Evolutionary conservation across 2,113 vertebrate species (phyloP), one percentile per base, ranked within the genome.

Genomic region (Eulemur macaco): DNA sequence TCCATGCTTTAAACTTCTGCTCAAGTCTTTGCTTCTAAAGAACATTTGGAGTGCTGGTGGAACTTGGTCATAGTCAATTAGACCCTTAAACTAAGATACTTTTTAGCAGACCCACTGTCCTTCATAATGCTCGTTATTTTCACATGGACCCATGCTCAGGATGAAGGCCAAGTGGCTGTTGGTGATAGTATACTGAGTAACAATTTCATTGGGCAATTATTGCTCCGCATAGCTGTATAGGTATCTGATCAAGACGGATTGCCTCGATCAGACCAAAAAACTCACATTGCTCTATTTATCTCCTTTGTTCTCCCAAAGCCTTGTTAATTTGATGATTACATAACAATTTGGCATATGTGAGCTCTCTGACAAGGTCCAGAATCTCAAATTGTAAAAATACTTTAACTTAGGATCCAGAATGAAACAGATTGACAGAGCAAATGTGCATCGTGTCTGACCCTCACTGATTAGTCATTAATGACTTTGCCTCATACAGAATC

Each of bases 301-400:
- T 37, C 64, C 47, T 50, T 42, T 68, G 52, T 90, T 39, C 25
- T 84, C 80, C 77, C 47, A 54, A 45, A 63, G 31, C 5, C n/a
- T 90, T 95, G 96, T 80, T 95, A 25, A 85, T 90, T 87, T 82
- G 66, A 21, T 47, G 85, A 87, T 86, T 85, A 54, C 50, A 20
- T 66, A 92, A 94, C 71, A 87, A 4, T 34, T 90, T 94, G 81
- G 87, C 93, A 64, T 42, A 56, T 0, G 0, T 52, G 50, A 89
- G 34, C 50, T 94, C 52, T 68, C 87, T 95, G 95, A 77, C 76
- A 58, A 76, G 47, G 68, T 73, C 94, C 52, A 39, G 74, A 52
- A 86, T 88, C 81, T 90, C 71, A 66, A 71, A 80, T n/a, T 84
- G 23, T 92, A 77, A 96, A 92, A 92, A 66, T 58, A 45, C 13